Evolutionary conservation across 2,797 vertebrate genomes (phyloP).

Genomic region (Anabas testudineus): DNA sequence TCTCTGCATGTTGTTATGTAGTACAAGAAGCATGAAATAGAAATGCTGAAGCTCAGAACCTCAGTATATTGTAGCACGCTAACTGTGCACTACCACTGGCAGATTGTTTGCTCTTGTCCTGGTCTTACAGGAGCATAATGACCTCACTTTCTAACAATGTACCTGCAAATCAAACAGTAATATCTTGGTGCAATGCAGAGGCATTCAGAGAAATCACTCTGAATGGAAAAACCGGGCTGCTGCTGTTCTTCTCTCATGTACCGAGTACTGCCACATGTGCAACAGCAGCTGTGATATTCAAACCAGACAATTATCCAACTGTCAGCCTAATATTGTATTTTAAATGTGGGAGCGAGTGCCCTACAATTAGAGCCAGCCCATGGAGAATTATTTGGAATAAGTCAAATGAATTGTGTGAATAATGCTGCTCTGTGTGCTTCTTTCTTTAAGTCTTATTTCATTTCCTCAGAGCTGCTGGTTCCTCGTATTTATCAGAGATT

Average conservation of each 20-base stretch:
- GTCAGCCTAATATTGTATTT: conserved; percentile 37
- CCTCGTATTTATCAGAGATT: conserved; percentile 34
- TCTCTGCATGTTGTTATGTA: too few species aligned
- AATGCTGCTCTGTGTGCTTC: neutral
- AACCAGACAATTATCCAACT: conserved; percentile 44
- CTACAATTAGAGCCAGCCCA: conserved; percentile 34
- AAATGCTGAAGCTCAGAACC: too few species aligned
- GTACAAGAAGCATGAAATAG: too few species aligned
- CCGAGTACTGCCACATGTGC: neutral
- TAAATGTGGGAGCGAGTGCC: conserved; percentile 24
- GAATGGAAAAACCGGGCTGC: conserved; percentile 9
- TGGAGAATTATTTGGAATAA: conserved; percentile 30
- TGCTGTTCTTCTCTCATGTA: conserved; percentile 8
- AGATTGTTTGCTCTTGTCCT: conserved; percentile 6
- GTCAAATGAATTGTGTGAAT: conserved; percentile 26
- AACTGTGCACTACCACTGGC: neutral
- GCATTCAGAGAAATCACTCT: neutral
- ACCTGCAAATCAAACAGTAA: conserved; percentile 14
- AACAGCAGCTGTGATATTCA: conserved; percentile 28
- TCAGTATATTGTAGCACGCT: neutral
- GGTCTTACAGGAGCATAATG: neutral
- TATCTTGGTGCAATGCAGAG: conserved; percentile 6
- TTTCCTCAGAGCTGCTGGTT: conserved; percentile 4
- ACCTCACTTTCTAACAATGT: conserved; percentile 8
- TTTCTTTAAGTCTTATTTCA: too few species aligned